These are phyloP conservation scores for Drosophila algonquin DNA, from an alignment of 2,888 invertebrate species.

Conservation along the genomic window DNA sequence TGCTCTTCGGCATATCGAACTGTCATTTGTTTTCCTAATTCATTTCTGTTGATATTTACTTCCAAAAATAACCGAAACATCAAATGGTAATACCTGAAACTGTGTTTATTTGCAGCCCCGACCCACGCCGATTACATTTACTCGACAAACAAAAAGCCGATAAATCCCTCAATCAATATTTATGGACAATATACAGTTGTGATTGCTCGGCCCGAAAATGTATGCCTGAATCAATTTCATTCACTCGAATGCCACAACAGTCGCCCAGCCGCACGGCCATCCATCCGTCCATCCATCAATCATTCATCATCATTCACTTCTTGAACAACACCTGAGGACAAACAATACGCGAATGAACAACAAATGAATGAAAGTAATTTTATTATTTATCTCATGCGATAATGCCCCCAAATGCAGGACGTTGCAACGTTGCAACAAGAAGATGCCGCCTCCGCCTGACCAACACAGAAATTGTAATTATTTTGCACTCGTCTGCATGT, in stretches of 20 bases:
- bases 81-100: too few species aligned
- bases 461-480: constrained; percentile 50
- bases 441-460: constrained; percentile 10
- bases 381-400: constrained; percentile 33
- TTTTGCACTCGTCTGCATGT: constrained; percentile 22
- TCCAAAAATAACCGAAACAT: background rate
- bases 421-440: too few species aligned
- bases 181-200: background rate
- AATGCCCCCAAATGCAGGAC: constrained; percentile 7
- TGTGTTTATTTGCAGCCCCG: too few species aligned
- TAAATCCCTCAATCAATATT: background rate
- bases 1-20: background rate
- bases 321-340: background rate
- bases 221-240: background rate
- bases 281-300: background rate
- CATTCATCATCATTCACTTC: constrained; percentile 34
- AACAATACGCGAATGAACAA: background rate
- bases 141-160: background rate
- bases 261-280: background rate
- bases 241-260: background rate
- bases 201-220: background rate
- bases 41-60: background rate
- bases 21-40: background rate
- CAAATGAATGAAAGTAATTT: constrained; percentile 37
- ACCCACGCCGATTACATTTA: background rate